These are phyloP conservation scores for Gonatopus flavifemur DNA, from an alignment of 1,140 invertebrate genomes.

Conservation along the genomic window DNA sequence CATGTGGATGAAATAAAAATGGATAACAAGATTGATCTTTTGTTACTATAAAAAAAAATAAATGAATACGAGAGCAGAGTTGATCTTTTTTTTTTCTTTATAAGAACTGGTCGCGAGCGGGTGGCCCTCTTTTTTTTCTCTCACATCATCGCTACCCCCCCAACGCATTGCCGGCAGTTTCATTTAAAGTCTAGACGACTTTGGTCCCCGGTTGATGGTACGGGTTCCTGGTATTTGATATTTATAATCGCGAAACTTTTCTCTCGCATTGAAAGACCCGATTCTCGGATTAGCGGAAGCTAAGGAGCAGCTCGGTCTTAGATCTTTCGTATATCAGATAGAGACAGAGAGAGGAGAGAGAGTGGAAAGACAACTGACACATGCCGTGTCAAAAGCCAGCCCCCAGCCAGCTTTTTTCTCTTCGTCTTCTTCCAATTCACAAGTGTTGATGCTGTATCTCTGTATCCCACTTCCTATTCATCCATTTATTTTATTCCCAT, in stretches of 20 bases:
- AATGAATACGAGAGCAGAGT: too few species aligned
- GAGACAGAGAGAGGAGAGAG: too few species aligned
- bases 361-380: slow-evolving; percentile 43
- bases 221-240: slow-evolving; percentile 55
- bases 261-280: slow-evolving; percentile 55
- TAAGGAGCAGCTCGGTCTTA: slow-evolving; percentile 39
- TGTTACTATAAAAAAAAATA: too few species aligned
- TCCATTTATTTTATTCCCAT: slow-evolving; percentile 3
- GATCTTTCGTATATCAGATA: slow-evolving; percentile 51
- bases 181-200: slow-evolving; percentile 36
- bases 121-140: too few species aligned
- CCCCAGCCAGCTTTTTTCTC: slow-evolving; percentile 3
- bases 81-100: too few species aligned
- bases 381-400: slow-evolving; percentile 41
- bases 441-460: slow-evolving; percentile 14
- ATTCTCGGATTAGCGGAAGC: slow-evolving; percentile 59
- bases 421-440: not conserved
- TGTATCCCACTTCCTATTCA: slow-evolving; percentile 29
- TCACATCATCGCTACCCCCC: too few species aligned
- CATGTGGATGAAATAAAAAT: too few species aligned
- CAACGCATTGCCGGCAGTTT: slow-evolving; percentile 18
- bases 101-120: too few species aligned
- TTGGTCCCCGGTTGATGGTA: slow-evolving; percentile 30
- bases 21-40: too few species aligned
- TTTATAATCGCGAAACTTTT: slow-evolving; percentile 56